phyloP scores from a whole-genome alignment of 2,113 vertebrate species.

The Chitala chitala region DNA sequence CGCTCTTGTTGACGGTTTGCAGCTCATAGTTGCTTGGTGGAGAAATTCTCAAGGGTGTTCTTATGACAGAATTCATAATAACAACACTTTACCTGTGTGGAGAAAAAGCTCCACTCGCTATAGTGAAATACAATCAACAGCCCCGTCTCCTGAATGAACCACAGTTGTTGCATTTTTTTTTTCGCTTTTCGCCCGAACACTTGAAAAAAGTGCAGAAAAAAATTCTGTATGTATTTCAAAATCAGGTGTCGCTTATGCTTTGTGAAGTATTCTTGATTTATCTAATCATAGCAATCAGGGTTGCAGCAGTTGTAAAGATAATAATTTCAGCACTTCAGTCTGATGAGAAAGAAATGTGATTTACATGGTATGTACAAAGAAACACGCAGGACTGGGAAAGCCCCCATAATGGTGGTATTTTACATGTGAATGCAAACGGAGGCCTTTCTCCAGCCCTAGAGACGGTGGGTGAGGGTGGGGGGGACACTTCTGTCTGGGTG shows the following conservation, averaged over 20 bases:
- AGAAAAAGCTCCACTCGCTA: neutral
- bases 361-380: slow-evolving; percentile 46
- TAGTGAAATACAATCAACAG: neutral
- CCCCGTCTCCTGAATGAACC: neutral
- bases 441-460: slow-evolving; percentile 42
- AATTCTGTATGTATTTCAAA: neutral
- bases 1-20: too few species aligned
- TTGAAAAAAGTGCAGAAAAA: neutral
- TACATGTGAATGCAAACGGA: slow-evolving; percentile 60
- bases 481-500: slow-evolving; percentile 17
- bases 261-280: slow-evolving; percentile 19
- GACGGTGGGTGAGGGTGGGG: slow-evolving; percentile 8
- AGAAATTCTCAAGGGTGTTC: neutral
- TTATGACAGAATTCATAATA: neutral
- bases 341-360: slow-evolving; percentile 35
- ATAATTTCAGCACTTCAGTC: neutral
- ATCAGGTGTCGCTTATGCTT: slow-evolving; percentile 9
- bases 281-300: slow-evolving; percentile 21
- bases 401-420: slow-evolving; percentile 50
- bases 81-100: neutral
- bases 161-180: too few species aligned
- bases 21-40: neutral
- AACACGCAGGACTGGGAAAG: slow-evolving; percentile 45
- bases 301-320: neutral
- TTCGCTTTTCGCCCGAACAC: neutral